Evolutionary conservation across 2,797 vertebrate species (phyloP).

Genomic region (Mionectes olivaceus): DNA sequence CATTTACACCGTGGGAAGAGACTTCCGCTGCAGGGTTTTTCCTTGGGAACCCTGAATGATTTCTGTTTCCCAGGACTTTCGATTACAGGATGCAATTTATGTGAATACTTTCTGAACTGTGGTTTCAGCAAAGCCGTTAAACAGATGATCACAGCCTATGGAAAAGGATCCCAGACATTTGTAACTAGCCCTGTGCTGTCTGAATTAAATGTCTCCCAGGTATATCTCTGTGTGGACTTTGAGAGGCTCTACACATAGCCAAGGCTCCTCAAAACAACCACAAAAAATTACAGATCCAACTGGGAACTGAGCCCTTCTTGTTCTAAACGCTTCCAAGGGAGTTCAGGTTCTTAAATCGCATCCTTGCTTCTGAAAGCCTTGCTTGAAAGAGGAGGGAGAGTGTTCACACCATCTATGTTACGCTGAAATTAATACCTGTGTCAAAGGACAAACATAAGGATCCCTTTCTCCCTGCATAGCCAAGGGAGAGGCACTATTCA

Average conservation of each 20-base stretch:
- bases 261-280: not conserved
- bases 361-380: not conserved
- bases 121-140: conserved; percentile 50
- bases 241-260: not conserved
- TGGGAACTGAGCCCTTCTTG: not conserved
- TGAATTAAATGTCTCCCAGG: not conserved
- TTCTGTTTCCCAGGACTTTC: conserved; percentile 64
- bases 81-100: conserved; percentile 61
- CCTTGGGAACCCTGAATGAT: conserved; percentile 55
- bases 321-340: not conserved
- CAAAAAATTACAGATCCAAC: not conserved
- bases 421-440: not conserved
- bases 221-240: not conserved
- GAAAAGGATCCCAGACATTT: conserved; percentile 18
- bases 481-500: not conserved
- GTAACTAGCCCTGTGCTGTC: not conserved
- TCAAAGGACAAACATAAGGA: not conserved
- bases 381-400: not conserved
- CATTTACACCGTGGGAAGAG: conserved; percentile 54
- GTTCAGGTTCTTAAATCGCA: not conserved
- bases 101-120: conserved; percentile 49
- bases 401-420: not conserved
- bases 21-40: conserved; percentile 18
- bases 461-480: not conserved
- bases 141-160: not conserved